Conservation (phyloP, 2,888 invertebrate species). For the Himalopsyche tibetana region DNA sequence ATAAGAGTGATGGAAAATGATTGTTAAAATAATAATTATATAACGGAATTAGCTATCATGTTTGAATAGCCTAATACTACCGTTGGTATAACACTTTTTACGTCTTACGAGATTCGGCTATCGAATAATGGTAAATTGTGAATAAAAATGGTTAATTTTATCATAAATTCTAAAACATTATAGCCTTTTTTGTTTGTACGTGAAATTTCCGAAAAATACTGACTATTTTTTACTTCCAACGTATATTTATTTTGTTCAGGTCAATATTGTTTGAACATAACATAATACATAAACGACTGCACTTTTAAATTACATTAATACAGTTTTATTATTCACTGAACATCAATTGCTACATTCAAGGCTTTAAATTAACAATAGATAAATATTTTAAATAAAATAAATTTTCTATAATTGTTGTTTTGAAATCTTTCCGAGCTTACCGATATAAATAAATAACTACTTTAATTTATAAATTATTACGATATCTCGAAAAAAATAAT, state of each 20-base stretch:
- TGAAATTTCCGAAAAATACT: constrained; percentile 22
- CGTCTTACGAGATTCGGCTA: constrained; percentile 15
- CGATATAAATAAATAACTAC: too few species aligned
- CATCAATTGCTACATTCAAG: too few species aligned
- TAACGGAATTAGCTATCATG: constrained; percentile 48
- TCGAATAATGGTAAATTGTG: constrained; percentile 8
- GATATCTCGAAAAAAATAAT: too few species aligned
- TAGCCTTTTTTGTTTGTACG: not conserved
- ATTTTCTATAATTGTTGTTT: too few species aligned
- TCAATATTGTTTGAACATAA: too few species aligned
- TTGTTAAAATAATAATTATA: constrained; percentile 46
- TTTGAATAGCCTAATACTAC: constrained; percentile 44
- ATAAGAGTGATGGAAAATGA: constrained; percentile 53
- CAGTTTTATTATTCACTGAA: too few species aligned
- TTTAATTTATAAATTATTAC: too few species aligned
- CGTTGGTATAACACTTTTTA: not conserved
- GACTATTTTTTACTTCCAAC: not conserved
- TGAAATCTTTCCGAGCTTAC: too few species aligned
- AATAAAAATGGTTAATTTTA: constrained; percentile 17
- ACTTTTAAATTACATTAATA: too few species aligned
- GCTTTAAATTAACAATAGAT: too few species aligned
- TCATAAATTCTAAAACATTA: constrained; percentile 22
- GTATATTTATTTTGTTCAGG: not conserved
- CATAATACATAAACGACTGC: too few species aligned
- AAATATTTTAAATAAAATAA: too few species aligned